phyloP scores from a whole-genome alignment of 2,797 vertebrate species.

The Sus cebifrons region DNA sequence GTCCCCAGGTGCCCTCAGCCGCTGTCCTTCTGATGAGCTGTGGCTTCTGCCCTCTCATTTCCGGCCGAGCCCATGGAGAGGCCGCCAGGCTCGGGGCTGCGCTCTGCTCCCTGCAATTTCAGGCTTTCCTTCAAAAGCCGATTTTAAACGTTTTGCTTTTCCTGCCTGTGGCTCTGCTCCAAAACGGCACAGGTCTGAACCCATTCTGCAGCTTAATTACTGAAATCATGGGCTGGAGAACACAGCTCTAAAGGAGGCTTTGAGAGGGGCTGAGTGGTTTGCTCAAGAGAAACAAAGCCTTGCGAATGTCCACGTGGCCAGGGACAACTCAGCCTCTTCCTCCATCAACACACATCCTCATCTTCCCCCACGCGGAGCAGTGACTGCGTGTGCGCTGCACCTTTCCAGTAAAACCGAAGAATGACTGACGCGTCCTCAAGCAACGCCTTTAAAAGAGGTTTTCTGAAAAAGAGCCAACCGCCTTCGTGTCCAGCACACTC shows the following conservation, averaged over 20 bases:
- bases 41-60: not conserved
- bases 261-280: not conserved
- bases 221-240: not conserved
- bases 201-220: not conserved
- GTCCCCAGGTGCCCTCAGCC: too few species aligned
- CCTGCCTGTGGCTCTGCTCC: not conserved
- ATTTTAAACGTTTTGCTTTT: not conserved
- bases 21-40: accelerated
- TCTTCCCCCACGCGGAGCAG: accelerated
- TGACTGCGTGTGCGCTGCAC: accelerated
- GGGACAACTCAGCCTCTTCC: not conserved
- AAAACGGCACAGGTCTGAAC: not conserved
- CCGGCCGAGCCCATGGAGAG: accelerated
- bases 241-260: not conserved
- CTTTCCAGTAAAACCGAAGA: not conserved
- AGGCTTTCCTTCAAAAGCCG: not conserved
- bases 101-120: not conserved
- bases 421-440: not conserved
- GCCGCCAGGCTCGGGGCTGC: not conserved
- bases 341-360: not conserved
- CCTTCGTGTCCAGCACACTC: not conserved
- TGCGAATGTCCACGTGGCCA: not conserved
- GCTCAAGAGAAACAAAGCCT: not conserved
- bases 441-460: not conserved
- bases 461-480: not conserved